Conservation (phyloP, 2,797 vertebrate genomes). For the Onychomys torridus region DNA sequence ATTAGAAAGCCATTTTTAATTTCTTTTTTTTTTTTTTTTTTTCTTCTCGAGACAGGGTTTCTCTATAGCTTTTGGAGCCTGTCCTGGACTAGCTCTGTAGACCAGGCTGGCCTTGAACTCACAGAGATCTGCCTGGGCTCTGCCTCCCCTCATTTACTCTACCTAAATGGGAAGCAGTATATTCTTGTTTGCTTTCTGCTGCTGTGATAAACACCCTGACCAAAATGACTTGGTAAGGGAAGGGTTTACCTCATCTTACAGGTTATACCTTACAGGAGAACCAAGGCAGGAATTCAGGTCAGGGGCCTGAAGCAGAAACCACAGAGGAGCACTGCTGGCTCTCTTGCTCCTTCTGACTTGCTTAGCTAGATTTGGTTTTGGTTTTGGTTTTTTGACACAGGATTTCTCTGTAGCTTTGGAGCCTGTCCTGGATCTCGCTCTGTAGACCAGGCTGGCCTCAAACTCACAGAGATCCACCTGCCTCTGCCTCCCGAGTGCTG, state of each 20-base stretch:
- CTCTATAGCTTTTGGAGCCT: neutral
- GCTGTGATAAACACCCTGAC: neutral
- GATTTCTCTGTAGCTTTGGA: too few species aligned
- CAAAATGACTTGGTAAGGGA: neutral
- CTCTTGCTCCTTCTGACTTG: neutral
- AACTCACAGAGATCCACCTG: too few species aligned
- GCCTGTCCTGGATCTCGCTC: too few species aligned
- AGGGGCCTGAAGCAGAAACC: neutral
- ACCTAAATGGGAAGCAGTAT: neutral
- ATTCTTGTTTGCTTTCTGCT: neutral
- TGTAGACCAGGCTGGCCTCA: too few species aligned
- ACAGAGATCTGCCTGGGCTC: neutral
- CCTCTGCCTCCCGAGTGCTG: too few species aligned
- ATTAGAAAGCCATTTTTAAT: conserved; percentile 47
- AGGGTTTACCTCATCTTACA: neutral
- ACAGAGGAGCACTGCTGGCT: neutral
- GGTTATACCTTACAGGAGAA: neutral
- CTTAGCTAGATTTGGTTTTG: neutral
- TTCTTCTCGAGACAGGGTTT: neutral
- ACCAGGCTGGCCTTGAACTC: neutral
- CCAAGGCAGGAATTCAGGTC: neutral
- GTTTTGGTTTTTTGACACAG: too few species aligned
- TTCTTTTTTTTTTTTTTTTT: neutral
- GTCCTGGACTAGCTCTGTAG: neutral
- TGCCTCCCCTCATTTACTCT: neutral